Conservation (phyloP, 1,140 invertebrate species). For the Drosophila eugracilis region DNA sequence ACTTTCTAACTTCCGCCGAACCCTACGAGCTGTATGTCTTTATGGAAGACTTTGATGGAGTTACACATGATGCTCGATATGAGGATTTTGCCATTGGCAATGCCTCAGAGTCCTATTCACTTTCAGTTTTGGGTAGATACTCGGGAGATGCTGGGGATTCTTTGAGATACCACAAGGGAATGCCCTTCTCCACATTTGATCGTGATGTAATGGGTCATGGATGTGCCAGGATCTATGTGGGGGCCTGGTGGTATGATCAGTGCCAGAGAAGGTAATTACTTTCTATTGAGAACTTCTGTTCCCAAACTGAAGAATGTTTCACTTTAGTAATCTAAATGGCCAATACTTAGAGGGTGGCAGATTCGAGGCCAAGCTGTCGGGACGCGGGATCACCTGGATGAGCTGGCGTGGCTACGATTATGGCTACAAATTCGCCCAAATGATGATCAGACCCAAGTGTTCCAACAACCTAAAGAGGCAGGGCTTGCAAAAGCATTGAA, state of each 20-base stretch:
- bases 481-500: constrained; percentile 3
- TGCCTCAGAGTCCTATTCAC: constrained; percentile 87
- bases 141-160: constrained; percentile 66
- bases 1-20: constrained; percentile 86
- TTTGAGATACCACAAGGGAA: constrained; percentile 51
- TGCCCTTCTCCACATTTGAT: constrained; percentile 66
- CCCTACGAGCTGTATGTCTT: constrained; percentile 88
- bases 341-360: constrained; percentile 58
- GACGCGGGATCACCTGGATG: constrained; percentile 70
- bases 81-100: constrained; percentile 88
- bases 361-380: constrained; percentile 60
- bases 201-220: constrained; percentile 88
- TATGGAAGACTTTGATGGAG: constrained; percentile 87
- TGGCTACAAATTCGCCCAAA: constrained; percentile 63
- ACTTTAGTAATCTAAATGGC: constrained; percentile 61
- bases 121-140: constrained; percentile 87
- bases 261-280: constrained; percentile 76
- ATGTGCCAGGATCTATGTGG: constrained; percentile 88
- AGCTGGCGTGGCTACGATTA: constrained; percentile 71
- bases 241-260: constrained; percentile 88
- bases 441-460: constrained; percentile 75
- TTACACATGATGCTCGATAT: constrained; percentile 87
- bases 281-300: too few species aligned
- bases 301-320: neutral
- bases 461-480: constrained; percentile 36